Base-by-base conservation (phyloP, 2,113 vertebrate species). In the Dinomys branickii region DNA sequence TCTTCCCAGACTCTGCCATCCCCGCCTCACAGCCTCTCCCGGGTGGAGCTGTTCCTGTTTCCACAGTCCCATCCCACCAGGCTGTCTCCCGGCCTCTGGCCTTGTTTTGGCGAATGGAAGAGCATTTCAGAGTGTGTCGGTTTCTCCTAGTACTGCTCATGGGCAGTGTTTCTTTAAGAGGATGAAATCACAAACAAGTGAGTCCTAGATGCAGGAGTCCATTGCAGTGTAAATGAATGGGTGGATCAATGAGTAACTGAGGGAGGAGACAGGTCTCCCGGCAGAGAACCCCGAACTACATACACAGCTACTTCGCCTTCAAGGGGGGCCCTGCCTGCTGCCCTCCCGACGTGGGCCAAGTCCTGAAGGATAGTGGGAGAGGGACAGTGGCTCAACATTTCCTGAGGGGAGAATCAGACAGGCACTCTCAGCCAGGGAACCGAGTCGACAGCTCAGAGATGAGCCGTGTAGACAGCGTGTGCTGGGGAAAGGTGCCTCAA, bases 401-500 rank as follows among this genome's bases (percentile, higher is more conserved):
- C 22, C 52, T 7, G 9, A 0, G 4, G 5, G 33, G 44, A 47
- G n/a, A 28, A 3, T 1, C 11, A 0, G 41, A 30, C 11, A 8
- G 33, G 22, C 20, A 24, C 59, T 4, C 58, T 24, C 6, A 0
- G 28, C 33, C 22, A 14, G 50, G 56, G 0, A 26, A 73, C 9
- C 5, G 0, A 7, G 54, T 5, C 10, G 8, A 3, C 14, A 13
- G 7, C 38, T 30, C 30, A 26, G 84, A 13, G 41, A 13, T 7
- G 0, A 35, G 19, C 17, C 7, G 16, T 20, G 5, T 4, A 1
- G 52, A 44, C 69, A 24, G 67, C n/a, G 7, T 3, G 5, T 1
- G 19, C 38, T 16, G 2, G 0, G 3, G 11, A 2, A 12, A 44
- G 83, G 3, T 0, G 5, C 22, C 9, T 4, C 3, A 10, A 26